Evolutionary conservation across 2,113 vertebrate species (phyloP).

Genomic region (Rhombomys opimus): DNA sequence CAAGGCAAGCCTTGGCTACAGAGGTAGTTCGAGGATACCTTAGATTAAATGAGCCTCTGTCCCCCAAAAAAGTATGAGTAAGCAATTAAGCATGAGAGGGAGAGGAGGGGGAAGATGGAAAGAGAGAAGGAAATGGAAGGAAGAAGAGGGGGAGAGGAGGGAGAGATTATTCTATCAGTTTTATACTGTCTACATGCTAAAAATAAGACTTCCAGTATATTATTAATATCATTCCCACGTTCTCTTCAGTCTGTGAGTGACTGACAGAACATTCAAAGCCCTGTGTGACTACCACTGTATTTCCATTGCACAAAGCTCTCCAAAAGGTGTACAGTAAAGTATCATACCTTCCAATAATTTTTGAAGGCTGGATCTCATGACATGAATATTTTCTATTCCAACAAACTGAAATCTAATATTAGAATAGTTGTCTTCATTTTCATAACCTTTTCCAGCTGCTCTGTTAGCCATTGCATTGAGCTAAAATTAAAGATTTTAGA

Average conservation of each 20-base stretch:
- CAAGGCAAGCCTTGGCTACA: not conserved
- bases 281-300: not conserved
- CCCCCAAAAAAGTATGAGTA: not conserved
- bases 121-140: not conserved
- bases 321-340: slow-evolving; percentile 1
- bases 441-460: slow-evolving; percentile 98
- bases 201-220: not conserved
- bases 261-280: slow-evolving; percentile 16
- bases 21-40: not conserved
- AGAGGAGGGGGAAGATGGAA: not conserved
- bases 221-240: slow-evolving; percentile 10
- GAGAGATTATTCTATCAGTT: not conserved
- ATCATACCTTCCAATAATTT: slow-evolving; percentile 95
- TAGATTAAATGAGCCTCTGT: not conserved
- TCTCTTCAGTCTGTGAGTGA: slow-evolving; percentile 5
- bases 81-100: not conserved
- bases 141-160: too few species aligned
- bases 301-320: slow-evolving; percentile 17
- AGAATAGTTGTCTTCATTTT: slow-evolving; percentile 99
- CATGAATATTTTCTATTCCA: slow-evolving; percentile 99
- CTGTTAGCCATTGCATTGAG: slow-evolving; percentile 98
- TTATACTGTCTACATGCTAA: slow-evolving; percentile 7
- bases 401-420: slow-evolving; percentile 99
- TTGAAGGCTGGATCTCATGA: slow-evolving; percentile 97
- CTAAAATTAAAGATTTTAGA: slow-evolving; percentile 85